Conservation (phyloP, 30 jellyfish, hydroid and myxozoan genomes). For the Pseudorhiza aurosa region DNA sequence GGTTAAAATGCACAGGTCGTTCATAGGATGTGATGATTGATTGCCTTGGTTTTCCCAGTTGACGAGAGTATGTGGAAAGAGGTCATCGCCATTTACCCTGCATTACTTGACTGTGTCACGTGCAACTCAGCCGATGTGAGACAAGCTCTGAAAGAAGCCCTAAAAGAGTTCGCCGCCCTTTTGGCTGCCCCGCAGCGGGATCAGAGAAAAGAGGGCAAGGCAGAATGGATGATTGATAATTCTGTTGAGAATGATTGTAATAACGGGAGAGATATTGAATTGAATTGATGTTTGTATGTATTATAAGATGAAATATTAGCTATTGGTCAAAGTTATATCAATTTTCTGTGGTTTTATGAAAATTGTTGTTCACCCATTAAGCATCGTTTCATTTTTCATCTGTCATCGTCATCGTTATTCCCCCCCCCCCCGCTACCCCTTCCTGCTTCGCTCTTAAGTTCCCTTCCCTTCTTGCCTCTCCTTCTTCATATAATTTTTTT, state of each 20-base stretch:
- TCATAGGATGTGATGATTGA: too few relatives aligned
- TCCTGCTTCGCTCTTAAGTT: too few relatives aligned
- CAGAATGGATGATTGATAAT: not conserved
- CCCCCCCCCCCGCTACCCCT: too few relatives aligned
- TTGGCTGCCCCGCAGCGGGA: constrained; percentile 68
- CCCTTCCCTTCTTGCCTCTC: too few relatives aligned
- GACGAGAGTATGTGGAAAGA: constrained; percentile 87
- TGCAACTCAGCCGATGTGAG: constrained; percentile 84
- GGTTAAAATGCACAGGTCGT: too few relatives aligned
- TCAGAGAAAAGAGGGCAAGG: not conserved
- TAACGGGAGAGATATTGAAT: not conserved
- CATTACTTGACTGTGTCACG: constrained; percentile 85
- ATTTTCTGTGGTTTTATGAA: too few relatives aligned
- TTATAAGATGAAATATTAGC: too few relatives aligned
- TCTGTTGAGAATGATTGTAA: not conserved
- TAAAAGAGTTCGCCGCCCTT: constrained; percentile 74
- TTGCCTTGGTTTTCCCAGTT: constrained; percentile 62
- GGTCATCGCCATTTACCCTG: constrained; percentile 80
- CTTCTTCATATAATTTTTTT: too few relatives aligned
- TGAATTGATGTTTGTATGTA: not conserved
- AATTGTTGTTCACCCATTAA: too few relatives aligned
- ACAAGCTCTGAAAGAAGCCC: constrained; percentile 67
- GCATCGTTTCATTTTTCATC: too few relatives aligned
- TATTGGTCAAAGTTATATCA: too few relatives aligned
- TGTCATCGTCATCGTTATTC: too few relatives aligned